phyloP scores from a whole-genome alignment of 1,140 invertebrate species.

The Papilio dardanus region DNA sequence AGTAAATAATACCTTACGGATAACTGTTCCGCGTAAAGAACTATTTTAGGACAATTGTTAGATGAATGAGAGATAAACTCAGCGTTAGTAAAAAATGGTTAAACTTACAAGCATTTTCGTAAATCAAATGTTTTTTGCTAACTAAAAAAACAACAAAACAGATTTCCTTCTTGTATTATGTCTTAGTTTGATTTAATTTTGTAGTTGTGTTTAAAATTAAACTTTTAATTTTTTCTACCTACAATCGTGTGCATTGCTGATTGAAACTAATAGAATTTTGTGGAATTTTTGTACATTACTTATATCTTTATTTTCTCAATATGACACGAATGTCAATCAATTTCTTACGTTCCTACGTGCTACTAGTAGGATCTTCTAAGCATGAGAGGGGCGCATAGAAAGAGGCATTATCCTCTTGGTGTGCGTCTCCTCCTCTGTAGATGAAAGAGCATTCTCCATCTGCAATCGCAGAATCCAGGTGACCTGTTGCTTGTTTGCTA shows the following conservation, averaged over 20 bases:
- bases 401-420: no score
- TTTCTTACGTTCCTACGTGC: no score
- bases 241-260: not conserved
- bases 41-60: not conserved
- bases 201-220: not conserved
- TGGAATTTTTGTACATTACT: no score
- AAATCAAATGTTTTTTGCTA: not conserved
- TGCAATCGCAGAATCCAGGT: no score
- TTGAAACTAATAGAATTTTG: no score
- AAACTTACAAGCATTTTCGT: not conserved
- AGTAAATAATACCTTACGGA: not conserved
- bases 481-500: no score
- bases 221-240: not conserved
- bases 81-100: not conserved
- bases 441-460: no score
- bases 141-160: not conserved
- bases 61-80: not conserved
- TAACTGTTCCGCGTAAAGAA: conserved; percentile 18
- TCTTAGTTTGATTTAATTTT: not conserved
- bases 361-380: no score
- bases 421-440: no score
- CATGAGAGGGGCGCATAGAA: no score
- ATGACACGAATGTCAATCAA: no score
- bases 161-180: not conserved
- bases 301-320: no score